Percentiles rank a stretch among this genome's conserved stretches.
Conservation (phyloP, 35 echinoderm and acorn worm species). For the Apostichopus japonicus region DNA sequence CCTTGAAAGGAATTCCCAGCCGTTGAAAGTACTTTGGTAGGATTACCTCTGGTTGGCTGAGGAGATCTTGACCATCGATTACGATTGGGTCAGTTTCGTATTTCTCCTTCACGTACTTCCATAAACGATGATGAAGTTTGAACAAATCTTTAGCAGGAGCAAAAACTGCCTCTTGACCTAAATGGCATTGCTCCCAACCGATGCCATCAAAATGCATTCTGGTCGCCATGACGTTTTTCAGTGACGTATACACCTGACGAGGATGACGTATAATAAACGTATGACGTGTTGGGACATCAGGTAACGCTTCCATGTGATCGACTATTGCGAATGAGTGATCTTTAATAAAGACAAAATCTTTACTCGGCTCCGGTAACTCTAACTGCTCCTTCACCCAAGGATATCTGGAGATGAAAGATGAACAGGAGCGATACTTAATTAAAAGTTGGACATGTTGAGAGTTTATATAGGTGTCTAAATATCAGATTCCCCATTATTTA, state of each 20-base stretch:
- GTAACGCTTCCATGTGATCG: neutral
- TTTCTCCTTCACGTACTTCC: neutral
- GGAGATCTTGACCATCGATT: neutral
- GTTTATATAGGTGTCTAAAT: no score
- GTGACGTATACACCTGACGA: neutral
- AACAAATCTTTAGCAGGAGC: neutral
- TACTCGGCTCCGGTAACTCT: constrained; percentile 6
- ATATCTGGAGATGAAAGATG: neutral
- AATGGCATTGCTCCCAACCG: neutral
- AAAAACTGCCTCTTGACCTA: neutral
- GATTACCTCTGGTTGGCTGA: constrained; percentile 21
- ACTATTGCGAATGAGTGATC: constrained; percentile 16
- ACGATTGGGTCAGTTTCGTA: neutral
- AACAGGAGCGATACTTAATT: no score
- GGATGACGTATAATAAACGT: constrained; percentile 17
- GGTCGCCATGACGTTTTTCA: neutral
- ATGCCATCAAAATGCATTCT: constrained; percentile 1
- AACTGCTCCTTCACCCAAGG: neutral
- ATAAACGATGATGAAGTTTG: constrained; percentile 1
- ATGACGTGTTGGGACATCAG: neutral
- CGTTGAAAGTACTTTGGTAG: neutral
- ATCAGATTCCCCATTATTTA: no score
- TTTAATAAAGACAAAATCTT: constrained; percentile 13
- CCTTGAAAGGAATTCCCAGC: neutral
- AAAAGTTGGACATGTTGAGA: no score